phyloP scores from a whole-genome alignment of 2,797 vertebrate genomes.

The Eutrigla gurnardus region DNA sequence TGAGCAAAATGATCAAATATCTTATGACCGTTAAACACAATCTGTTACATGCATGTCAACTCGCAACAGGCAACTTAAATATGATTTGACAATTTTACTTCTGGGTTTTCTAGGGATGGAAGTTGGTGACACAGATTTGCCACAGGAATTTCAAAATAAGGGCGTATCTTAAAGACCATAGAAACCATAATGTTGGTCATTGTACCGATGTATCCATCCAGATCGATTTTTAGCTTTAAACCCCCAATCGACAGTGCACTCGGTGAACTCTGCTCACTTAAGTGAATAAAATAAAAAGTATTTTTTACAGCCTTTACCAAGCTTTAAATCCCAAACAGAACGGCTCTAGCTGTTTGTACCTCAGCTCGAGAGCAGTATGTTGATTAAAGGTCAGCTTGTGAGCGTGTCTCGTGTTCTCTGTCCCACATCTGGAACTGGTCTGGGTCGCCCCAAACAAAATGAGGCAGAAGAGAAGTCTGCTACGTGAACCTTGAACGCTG shows the following conservation, averaged over 20 bases:
- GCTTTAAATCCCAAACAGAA: background rate
- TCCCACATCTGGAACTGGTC: constrained; percentile 76
- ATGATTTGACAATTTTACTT: background rate
- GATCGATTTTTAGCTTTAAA: too few relatives aligned
- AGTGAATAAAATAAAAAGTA: too few relatives aligned
- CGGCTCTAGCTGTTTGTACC: constrained; percentile 9
- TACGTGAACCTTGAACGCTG: constrained; percentile 68
- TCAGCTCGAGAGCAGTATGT: constrained; percentile 29
- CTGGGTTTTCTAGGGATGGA: background rate
- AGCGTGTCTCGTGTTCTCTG: constrained; percentile 39
- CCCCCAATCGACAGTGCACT: background rate
- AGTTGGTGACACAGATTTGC: too few relatives aligned
- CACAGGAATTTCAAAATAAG: background rate
- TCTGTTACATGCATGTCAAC: background rate
- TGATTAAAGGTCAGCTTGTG: constrained; percentile 70
- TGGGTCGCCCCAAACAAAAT: constrained; percentile 53
- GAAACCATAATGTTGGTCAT: background rate
- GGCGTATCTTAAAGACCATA: too few relatives aligned
- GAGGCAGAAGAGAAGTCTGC: constrained; percentile 57
- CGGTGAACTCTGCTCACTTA: background rate
- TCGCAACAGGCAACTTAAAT: background rate
- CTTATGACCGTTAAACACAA: background rate
- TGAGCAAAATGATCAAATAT: background rate
- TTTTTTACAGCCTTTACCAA: background rate
- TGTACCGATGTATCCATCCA: background rate